These are phyloP conservation scores for Cantharis flavilabris DNA, from an alignment of 2,888 invertebrate genomes.

Conservation along the genomic window DNA sequence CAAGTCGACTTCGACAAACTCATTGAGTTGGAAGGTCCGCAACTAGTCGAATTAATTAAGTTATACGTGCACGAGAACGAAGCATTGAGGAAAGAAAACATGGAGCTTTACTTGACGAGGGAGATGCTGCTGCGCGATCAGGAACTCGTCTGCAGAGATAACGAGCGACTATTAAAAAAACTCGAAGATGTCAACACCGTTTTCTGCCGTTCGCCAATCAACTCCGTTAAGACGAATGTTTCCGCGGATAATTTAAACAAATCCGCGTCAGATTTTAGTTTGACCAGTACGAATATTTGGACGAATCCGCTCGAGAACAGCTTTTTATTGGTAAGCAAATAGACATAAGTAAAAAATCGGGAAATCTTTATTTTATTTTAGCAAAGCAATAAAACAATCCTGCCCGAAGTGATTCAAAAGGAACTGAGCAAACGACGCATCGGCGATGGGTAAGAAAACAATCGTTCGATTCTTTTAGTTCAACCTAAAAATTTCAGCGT, in stretches of 20 bases:
- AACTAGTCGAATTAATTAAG: slow-evolving; percentile 81
- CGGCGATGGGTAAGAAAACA: slow-evolving; percentile 57
- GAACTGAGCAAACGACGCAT: slow-evolving; percentile 68
- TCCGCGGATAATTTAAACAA: slow-evolving; percentile 58
- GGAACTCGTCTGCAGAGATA: slow-evolving; percentile 87
- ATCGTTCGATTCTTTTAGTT: background rate
- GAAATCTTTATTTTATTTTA: slow-evolving; percentile 9
- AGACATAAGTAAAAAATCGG: too few species aligned
- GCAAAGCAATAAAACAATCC: slow-evolving; percentile 34
- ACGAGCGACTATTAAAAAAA: slow-evolving; percentile 84
- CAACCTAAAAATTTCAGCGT: background rate
- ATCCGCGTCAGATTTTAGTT: slow-evolving; percentile 46
- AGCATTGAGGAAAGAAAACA: slow-evolving; percentile 80
- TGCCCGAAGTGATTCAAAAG: slow-evolving; percentile 69
- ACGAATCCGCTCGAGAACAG: slow-evolving; percentile 64
- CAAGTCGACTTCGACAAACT: slow-evolving; percentile 72
- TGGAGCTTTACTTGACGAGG: slow-evolving; percentile 78
- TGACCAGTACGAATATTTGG: slow-evolving; percentile 66
- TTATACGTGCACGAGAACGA: slow-evolving; percentile 85
- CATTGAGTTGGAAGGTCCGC: slow-evolving; percentile 74
- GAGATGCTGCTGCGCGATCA: slow-evolving; percentile 86
- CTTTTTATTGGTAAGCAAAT: slow-evolving; percentile 50
- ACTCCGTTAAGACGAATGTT: slow-evolving; percentile 75
- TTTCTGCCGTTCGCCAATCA: slow-evolving; percentile 81
- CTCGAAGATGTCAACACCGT: slow-evolving; percentile 86